Evolutionary conservation across 1,140 invertebrate genomes (phyloP).

Genomic region (Papilio glaucus): DNA sequence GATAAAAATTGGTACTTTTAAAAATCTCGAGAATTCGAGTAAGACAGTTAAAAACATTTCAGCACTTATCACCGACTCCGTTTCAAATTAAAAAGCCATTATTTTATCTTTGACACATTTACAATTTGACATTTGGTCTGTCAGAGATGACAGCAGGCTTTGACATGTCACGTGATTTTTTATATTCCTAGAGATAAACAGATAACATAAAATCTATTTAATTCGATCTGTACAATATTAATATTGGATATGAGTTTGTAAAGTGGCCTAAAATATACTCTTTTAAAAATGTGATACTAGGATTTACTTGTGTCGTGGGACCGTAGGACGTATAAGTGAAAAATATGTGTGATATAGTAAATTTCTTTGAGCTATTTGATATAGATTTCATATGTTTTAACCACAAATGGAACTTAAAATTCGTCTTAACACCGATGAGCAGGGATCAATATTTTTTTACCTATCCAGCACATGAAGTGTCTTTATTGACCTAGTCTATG

Average conservation of each 20-base stretch:
- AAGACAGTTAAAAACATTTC: neutral
- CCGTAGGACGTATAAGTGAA: neutral
- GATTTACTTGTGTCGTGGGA: neutral
- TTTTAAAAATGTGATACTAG: neutral
- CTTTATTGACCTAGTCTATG: constrained; percentile 4
- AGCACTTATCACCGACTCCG: neutral
- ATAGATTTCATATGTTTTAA: neutral
- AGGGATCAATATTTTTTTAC: neutral
- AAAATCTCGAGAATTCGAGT: neutral
- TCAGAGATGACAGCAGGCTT: too few relatives aligned
- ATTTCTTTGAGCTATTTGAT: neutral
- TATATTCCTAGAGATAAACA: neutral
- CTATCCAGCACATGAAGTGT: neutral
- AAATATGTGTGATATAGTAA: neutral
- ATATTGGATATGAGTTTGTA: constrained; percentile 16
- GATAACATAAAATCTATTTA: neutral
- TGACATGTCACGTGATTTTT: neutral
- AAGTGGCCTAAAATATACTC: neutral
- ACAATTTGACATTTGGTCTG: neutral
- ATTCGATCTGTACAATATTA: neutral
- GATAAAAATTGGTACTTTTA: neutral
- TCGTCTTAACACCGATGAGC: neutral
- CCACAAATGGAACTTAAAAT: too few relatives aligned
- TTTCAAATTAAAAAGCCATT: neutral
- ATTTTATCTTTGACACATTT: neutral